These are phyloP conservation scores for Limnephilus marmoratus DNA, from an alignment of 2,888 invertebrate species.

Conservation along the genomic window DNA sequence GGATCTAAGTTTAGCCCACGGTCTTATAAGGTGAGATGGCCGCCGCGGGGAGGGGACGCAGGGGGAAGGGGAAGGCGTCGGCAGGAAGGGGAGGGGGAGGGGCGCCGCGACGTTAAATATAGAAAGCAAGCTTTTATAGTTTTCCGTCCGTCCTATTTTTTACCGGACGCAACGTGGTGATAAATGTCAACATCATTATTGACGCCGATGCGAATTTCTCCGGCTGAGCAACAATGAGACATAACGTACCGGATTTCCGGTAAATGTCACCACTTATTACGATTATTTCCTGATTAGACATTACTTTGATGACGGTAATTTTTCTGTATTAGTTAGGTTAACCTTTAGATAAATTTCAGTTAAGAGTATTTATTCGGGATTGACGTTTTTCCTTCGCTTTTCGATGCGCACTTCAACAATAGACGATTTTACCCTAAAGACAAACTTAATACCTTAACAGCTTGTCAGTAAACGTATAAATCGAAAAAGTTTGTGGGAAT, in stretches of 20 bases:
- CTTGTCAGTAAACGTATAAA: not conserved
- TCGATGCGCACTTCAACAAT: not conserved
- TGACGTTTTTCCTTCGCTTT: not conserved
- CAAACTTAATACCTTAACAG: not conserved
- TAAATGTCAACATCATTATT: slow-evolving; percentile 51
- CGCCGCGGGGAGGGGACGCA: not conserved
- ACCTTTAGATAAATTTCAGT: no score
- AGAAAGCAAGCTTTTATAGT: slow-evolving; percentile 45
- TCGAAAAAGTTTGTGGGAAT: no score
- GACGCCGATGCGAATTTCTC: slow-evolving; percentile 13
- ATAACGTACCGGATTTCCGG: slow-evolving; percentile 25
- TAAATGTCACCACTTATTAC: not conserved
- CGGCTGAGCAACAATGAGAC: not conserved
- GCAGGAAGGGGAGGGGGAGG: slow-evolving; percentile 4
- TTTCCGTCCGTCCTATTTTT: slow-evolving; percentile 52
- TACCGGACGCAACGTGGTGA: slow-evolving; percentile 37
- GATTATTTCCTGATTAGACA: not conserved
- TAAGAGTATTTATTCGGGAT: not conserved
- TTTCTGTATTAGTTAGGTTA: not conserved
- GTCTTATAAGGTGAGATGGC: slow-evolving; percentile 74
- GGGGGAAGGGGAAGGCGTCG: slow-evolving; percentile 10
- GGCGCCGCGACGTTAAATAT: slow-evolving; percentile 46
- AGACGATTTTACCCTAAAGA: not conserved
- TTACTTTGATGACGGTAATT: not conserved
- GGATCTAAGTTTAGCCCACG: slow-evolving; percentile 74